Evolutionary conservation across 2,113 vertebrate species (phyloP).

Genomic region (Myodes glareolus): DNA sequence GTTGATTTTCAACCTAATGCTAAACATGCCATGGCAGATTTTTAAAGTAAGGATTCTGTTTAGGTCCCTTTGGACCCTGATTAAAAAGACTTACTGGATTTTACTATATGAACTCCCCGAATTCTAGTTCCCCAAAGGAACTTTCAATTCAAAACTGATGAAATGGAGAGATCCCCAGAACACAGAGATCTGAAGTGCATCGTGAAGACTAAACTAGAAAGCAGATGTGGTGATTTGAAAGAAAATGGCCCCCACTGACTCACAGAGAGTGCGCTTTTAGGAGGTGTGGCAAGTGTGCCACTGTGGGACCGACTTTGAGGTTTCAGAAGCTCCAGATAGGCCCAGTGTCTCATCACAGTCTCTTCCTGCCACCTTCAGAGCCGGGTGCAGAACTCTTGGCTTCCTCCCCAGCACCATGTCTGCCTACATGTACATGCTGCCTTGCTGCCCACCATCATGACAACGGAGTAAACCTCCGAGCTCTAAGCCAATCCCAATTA

Average conservation of each 20-base stretch:
- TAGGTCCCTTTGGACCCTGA: not conserved
- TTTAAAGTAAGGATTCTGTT: not conserved
- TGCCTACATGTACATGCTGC: not conserved
- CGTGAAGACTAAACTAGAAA: not conserved
- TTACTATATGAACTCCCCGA: not conserved
- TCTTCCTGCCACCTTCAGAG: not conserved
- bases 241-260: not conserved
- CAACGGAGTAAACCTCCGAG: not conserved
- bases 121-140: not conserved
- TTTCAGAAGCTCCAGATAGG: not conserved
- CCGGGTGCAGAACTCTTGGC: not conserved
- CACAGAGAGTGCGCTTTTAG: not conserved
- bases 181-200: not conserved
- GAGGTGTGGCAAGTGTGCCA: not conserved
- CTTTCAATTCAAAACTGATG: conserved; percentile 24
- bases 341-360: not conserved
- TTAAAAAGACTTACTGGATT: not conserved
- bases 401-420: not conserved
- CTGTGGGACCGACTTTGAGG: not conserved
- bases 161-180: conserved; percentile 4
- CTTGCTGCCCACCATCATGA: not conserved
- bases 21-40: not conserved
- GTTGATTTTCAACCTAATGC: not conserved
- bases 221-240: not conserved
- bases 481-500: not conserved